Conservation (phyloP, 2,888 invertebrate species). For the Chloroclystis v-ata region DNA sequence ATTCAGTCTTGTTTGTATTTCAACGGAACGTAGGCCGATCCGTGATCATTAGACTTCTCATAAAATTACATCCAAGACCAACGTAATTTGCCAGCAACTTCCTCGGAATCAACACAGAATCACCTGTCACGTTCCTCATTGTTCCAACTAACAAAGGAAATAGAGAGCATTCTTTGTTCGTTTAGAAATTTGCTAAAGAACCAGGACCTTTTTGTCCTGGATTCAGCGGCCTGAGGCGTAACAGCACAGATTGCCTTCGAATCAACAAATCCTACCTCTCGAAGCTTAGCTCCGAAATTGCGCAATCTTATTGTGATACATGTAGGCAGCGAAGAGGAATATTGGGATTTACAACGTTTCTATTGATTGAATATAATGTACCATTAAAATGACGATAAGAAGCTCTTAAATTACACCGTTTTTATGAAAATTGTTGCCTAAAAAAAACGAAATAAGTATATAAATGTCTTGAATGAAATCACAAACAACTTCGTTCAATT, state of each 20-base stretch:
- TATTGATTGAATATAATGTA: no score
- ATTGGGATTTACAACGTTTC: slow-evolving; percentile 29
- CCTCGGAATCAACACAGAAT: slow-evolving; percentile 16
- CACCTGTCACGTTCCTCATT: slow-evolving; percentile 33
- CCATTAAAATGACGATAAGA: no score
- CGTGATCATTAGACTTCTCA: no score
- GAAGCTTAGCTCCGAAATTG: slow-evolving; percentile 49
- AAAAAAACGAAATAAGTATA: no score
- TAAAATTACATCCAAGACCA: no score
- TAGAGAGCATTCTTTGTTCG: slow-evolving; percentile 38
- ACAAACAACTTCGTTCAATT: no score
- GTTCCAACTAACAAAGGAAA: slow-evolving; percentile 36
- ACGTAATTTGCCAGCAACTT: slow-evolving; percentile 18
- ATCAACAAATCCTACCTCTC: slow-evolving; percentile 63
- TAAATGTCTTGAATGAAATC: no score
- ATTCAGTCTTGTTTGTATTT: no score
- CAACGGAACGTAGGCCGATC: no score
- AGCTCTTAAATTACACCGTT: no score
- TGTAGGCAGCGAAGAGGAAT: slow-evolving; percentile 32
- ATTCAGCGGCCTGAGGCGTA: slow-evolving; percentile 57
- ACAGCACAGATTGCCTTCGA: slow-evolving; percentile 61
- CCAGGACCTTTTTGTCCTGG: slow-evolving; percentile 60
- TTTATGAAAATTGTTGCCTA: no score
- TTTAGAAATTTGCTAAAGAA: slow-evolving; percentile 60
- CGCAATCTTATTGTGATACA: slow-evolving; percentile 52